Evolutionary conservation across 2,888 invertebrate species (phyloP).

Genomic region (Drosophila neotestacea): DNA sequence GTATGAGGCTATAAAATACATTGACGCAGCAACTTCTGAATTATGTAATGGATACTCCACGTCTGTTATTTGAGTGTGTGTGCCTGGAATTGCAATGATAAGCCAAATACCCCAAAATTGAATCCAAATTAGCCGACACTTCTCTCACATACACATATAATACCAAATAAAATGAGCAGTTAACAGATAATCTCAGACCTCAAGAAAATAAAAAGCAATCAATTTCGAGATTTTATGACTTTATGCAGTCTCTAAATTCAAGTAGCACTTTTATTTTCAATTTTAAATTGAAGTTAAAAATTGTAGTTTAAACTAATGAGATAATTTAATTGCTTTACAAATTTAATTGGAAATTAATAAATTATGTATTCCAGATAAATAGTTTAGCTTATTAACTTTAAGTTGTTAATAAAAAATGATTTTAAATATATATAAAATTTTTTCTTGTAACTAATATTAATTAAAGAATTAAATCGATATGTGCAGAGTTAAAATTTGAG

Average conservation of each 20-base stretch:
- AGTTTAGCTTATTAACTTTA: no score
- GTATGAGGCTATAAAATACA: conserved; percentile 54
- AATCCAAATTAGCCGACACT: conserved; percentile 24
- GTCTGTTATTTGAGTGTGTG: background rate
- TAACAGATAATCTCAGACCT: background rate
- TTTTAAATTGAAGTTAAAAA: background rate
- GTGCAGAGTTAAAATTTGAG: no score
- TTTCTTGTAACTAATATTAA: no score
- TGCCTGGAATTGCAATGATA: conserved; percentile 24
- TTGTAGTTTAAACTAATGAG: background rate
- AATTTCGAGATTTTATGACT: background rate
- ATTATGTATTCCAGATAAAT: no score
- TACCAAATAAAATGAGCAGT: conserved; percentile 1
- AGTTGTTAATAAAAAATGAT: no score
- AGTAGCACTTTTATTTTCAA: no score
- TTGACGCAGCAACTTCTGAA: conserved; percentile 36
- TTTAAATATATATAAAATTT: no score
- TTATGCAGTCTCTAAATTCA: background rate
- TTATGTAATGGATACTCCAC: conserved; percentile 37
- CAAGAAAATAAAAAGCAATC: background rate
- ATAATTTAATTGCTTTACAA: background rate
- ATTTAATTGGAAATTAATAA: no score
- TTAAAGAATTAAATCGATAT: no score
- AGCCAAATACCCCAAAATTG: conserved; percentile 13
- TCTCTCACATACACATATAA: background rate